Evolutionary conservation across 2,888 invertebrate species (phyloP), one percentile per base, ranked within the genome.

Genomic region (Trisateles emortualis): DNA sequence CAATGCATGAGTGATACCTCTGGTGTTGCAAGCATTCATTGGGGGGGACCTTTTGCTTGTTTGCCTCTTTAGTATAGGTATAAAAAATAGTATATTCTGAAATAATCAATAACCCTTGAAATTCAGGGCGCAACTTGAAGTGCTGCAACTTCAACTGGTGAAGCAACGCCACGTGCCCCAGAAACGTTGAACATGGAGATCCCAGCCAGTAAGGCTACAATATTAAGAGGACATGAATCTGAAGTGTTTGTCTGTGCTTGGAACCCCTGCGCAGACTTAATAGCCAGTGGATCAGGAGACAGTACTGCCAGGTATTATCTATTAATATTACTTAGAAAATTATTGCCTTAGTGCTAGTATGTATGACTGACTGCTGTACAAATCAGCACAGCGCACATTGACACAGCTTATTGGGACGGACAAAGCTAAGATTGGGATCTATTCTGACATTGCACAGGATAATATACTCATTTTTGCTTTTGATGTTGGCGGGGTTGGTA

Each of bases 161-260:
- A 85, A 14, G 81, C 88, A 39, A 94, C 94, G 10, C 94, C 94
- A 0, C 93, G 91, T 67, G 94, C 94, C 42, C 93, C 91, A 40
- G 96, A 96, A 59, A 94, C 92, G 56, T 96, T 96, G 96, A 96
- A 97, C 65, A 95, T 96, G 39, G 99, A 99, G 93, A 99, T 99
- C 72, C 99, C 99, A 26, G 96, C 97, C 9, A 98, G 96, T 63
- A 98, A 98, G 89, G 98, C 99, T 0, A 99, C 98, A 0, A 98
- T 98, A 24, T 92, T 99, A 39, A 94, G 98, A 61, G 99, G 99
- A 0, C 99, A 99, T 84, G 99, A 99, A 85, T 99, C 99, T 14
- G 99, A 99, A 93, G 99, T 99, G 8, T 99, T 99, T 83, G 99
- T 99, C 74, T 99, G 99, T 93, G 99, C 99, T 3, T 99, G 99